Conservation (phyloP, 1,140 invertebrate species). For the Scaptodrosophila lebanonensis region DNA sequence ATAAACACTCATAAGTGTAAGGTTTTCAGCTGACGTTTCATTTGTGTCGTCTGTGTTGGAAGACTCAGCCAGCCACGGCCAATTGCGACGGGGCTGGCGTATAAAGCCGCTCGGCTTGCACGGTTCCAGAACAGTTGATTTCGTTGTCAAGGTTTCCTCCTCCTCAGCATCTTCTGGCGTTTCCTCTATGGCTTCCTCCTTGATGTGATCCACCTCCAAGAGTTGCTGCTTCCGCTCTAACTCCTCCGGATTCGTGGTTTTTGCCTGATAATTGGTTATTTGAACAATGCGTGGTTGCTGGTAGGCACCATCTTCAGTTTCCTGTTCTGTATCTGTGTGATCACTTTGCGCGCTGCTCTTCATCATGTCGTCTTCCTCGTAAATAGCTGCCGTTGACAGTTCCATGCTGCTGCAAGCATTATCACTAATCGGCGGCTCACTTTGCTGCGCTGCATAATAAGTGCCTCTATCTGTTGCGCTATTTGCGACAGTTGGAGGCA, state of each 20-base stretch:
- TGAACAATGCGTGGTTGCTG: conserved; percentile 67
- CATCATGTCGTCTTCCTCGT: neutral
- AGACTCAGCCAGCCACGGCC: conserved; percentile 53
- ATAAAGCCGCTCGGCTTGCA: conserved; percentile 67
- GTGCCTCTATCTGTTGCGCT: neutral
- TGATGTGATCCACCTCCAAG: conserved; percentile 11
- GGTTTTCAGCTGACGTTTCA: conserved; percentile 4
- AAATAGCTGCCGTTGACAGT: neutral
- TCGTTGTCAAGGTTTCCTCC: neutral
- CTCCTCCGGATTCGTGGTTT: too few species aligned
- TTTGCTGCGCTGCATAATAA: conserved; percentile 6
- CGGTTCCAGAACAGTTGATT: conserved; percentile 6
- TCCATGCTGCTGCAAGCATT: neutral
- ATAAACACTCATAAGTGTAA: conserved; percentile 79
- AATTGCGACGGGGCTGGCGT: conserved; percentile 48
- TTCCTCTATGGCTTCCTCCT: conserved; percentile 34
- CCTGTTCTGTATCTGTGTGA: conserved; percentile 8
- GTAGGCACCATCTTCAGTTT: conserved; percentile 4
- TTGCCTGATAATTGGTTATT: conserved; percentile 65
- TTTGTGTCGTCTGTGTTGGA: conserved; percentile 20
- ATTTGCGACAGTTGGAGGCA: conserved; percentile 26
- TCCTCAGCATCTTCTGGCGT: conserved; percentile 28
- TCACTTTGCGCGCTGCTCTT: conserved; percentile 28
- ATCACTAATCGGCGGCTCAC: neutral
- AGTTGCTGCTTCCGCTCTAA: conserved; percentile 20